Evolutionary conservation across 2,113 vertebrate genomes (phyloP).

Genomic region (Psilopsiagon aymara): DNA sequence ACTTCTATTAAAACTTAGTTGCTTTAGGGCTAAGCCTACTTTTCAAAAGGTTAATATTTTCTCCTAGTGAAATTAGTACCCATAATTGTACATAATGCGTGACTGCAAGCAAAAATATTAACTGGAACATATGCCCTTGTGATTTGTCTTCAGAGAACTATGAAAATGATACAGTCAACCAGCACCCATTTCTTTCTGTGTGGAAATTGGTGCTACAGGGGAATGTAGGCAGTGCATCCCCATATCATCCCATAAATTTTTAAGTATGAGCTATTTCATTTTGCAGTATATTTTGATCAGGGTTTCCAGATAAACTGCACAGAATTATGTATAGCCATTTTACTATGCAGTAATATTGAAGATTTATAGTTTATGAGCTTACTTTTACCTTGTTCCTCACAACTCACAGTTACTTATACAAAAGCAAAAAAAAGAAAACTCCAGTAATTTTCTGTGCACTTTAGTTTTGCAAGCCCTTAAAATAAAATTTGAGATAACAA

Average conservation of each 20-base stretch:
- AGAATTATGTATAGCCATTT: not conserved
- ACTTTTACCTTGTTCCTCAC: not conserved
- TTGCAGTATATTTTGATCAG: not conserved
- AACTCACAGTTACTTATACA: not conserved
- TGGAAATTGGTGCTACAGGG: not conserved
- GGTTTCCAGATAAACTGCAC: not conserved
- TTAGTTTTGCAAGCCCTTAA: not conserved
- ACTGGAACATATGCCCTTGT: not conserved
- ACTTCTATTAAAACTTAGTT: not conserved
- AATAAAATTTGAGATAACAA: not conserved
- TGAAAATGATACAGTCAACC: not conserved
- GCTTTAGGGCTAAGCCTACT: rapidly evolving
- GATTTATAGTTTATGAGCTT: not conserved
- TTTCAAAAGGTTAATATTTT: not conserved
- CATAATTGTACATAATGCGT: rapidly evolving
- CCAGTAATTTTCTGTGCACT: not conserved
- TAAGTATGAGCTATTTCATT: not conserved
- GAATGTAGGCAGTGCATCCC: not conserved
- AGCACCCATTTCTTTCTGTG: not conserved
- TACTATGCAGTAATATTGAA: not conserved
- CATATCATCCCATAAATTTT: not conserved
- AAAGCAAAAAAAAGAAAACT: not conserved
- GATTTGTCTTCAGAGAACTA: not conserved
- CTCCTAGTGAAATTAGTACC: not conserved
- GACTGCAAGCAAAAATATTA: not conserved